These are phyloP conservation scores for Cynocephalus volans DNA, from an alignment of 2,113 vertebrate genomes.

Conservation along the genomic window DNA sequence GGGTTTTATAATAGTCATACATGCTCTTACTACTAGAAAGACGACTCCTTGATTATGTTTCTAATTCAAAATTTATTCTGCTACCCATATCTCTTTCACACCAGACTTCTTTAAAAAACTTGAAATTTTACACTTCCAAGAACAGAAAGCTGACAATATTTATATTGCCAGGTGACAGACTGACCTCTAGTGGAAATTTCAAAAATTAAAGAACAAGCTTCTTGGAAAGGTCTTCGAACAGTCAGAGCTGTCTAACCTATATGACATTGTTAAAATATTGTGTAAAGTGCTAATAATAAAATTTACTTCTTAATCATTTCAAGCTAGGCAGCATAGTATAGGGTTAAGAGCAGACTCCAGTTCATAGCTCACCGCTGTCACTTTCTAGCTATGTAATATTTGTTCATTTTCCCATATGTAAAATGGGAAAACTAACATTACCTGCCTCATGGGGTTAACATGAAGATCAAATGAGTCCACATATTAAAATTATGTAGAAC, in stretches of 20 bases:
- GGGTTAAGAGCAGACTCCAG: neutral
- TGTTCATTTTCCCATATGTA: constrained; percentile 14
- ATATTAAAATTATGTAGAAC: neutral
- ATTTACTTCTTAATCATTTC: constrained; percentile 34
- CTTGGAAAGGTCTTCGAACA: neutral
- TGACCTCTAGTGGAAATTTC: constrained; percentile 83
- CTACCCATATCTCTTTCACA: constrained; percentile 30
- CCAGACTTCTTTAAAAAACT: constrained; percentile 31
- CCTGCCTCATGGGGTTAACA: neutral
- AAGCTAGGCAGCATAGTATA: neutral
- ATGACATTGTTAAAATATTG: constrained; percentile 11
- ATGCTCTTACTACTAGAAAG: constrained; percentile 40
- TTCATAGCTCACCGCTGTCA: neutral
- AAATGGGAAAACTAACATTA: constrained; percentile 14
- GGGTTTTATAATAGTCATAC: neutral
- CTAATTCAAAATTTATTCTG: constrained; percentile 65
- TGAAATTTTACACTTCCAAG: constrained; percentile 54
- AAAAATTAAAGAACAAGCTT: constrained; percentile 63
- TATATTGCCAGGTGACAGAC: constrained; percentile 73
- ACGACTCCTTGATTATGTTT: constrained; percentile 53
- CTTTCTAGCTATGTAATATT: constrained; percentile 24
- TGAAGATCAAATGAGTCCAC: constrained; percentile 8
- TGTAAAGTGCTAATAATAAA: constrained; percentile 35
- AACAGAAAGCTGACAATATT: constrained; percentile 17
- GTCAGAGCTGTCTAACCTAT: neutral